Percentiles rank a stretch among this genome's conserved stretches.
phyloP scores from a whole-genome alignment of 2,888 invertebrate genomes.

The Acronicta aceris region DNA sequence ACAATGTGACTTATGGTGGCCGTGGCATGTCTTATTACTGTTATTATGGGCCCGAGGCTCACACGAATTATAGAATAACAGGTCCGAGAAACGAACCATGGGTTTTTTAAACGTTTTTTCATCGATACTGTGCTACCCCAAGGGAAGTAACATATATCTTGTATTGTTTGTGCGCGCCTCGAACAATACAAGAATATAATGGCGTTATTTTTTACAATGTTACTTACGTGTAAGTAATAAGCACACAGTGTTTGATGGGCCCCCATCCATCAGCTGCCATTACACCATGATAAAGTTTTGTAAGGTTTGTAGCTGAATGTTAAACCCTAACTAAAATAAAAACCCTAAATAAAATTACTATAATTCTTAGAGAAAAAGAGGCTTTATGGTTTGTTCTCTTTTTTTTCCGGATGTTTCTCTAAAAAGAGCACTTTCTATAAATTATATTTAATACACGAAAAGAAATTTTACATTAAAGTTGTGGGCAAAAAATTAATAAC shows the following conservation, averaged over 20 bases:
- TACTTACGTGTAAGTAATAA: constrained; percentile 37
- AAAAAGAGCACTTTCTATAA: too few relatives aligned
- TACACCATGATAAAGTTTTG: constrained; percentile 25
- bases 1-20: constrained; percentile 79
- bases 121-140: constrained; percentile 60
- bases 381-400: too few relatives aligned
- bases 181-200: constrained; percentile 42
- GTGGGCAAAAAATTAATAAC: too few relatives aligned
- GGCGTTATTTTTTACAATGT: constrained; percentile 49
- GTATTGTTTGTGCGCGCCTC: constrained; percentile 48
- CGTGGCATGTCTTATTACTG: constrained; percentile 77
- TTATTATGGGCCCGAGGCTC: constrained; percentile 77
- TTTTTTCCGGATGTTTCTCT: too few relatives aligned
- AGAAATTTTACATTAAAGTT: too few relatives aligned
- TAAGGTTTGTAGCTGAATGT: not conserved
- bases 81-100: constrained; percentile 52
- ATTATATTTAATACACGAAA: too few relatives aligned
- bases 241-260: constrained; percentile 45
- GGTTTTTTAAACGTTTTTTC: constrained; percentile 55
- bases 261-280: constrained; percentile 41
- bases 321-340: too few relatives aligned
- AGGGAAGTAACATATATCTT: constrained; percentile 59
- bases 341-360: too few relatives aligned
- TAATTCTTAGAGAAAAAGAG: too few relatives aligned
- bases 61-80: constrained; percentile 77